Evolutionary conservation across 1,140 invertebrate genomes (phyloP).

Genomic region (Latrodectus geometricus): DNA sequence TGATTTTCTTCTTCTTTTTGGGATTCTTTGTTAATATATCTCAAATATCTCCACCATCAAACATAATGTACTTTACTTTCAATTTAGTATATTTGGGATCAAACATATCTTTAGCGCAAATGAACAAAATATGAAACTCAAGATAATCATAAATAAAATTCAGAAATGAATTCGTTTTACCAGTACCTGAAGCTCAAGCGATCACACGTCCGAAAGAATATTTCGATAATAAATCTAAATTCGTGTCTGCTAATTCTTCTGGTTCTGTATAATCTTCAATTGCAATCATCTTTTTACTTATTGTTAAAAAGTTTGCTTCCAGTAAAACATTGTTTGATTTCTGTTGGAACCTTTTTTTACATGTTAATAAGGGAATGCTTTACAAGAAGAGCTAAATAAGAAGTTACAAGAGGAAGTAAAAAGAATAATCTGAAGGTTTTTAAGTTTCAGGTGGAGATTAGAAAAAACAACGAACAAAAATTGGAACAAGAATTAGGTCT

Average conservation of each 20-base stretch:
- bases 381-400: not conserved
- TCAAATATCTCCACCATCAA: no score
- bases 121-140: constrained; percentile 5
- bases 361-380: no score
- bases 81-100: constrained; percentile 36
- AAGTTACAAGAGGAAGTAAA: constrained; percentile 7
- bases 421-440: no score
- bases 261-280: no score
- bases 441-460: no score
- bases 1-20: no score
- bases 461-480: constrained; percentile 5
- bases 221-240: constrained; percentile 11
- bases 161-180: not conserved
- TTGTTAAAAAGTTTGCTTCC: not conserved
- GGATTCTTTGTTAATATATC: no score
- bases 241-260: not conserved
- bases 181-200: not conserved
- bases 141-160: constrained; percentile 26
- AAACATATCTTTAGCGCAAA: constrained; percentile 15
- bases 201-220: constrained; percentile 19
- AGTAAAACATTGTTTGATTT: not conserved
- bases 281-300: not conserved
- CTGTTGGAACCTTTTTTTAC: not conserved
- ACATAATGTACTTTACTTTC: no score
- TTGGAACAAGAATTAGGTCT: not conserved